Percentiles rank a stretch among this genome's conserved stretches.
These are phyloP conservation scores for Raja brachyura DNA, from an alignment of 2,113 vertebrate genomes.

Conservation along the genomic window DNA sequence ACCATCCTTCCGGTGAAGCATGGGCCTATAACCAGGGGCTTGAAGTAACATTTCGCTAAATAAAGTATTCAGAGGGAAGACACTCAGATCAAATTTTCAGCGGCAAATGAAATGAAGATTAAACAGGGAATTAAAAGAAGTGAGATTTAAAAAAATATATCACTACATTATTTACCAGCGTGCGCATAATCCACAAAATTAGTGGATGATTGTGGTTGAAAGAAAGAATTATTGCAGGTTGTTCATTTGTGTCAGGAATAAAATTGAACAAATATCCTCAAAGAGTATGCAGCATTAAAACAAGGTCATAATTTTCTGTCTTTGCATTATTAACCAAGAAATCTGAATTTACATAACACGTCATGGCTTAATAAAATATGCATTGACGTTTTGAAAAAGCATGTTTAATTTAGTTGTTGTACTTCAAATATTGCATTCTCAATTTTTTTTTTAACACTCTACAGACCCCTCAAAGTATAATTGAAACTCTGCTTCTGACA, in stretches of 20 bases:
- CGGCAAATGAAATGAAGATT: conserved; percentile 6
- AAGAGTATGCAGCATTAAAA: conserved; percentile 17
- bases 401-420: neutral
- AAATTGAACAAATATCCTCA: conserved; percentile 15
- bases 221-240: neutral
- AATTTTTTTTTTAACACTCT: neutral
- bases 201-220: neutral
- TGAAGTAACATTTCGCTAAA: neutral
- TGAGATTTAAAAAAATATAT: neutral
- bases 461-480: neutral
- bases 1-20: no score
- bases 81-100: neutral
- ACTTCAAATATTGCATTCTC: neutral
- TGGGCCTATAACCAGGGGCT: neutral
- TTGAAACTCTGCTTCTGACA: no score
- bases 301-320: neutral
- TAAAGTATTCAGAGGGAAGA: neutral
- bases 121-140: neutral
- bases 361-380: neutral
- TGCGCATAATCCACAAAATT: conserved; percentile 22
- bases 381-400: neutral
- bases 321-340: conserved; percentile 2
- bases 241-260: neutral
- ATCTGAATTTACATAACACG: neutral
- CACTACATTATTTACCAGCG: conserved; percentile 8